Base-by-base conservation (phyloP, 1,140 invertebrate genomes). In the Aplysia californica region DNA sequence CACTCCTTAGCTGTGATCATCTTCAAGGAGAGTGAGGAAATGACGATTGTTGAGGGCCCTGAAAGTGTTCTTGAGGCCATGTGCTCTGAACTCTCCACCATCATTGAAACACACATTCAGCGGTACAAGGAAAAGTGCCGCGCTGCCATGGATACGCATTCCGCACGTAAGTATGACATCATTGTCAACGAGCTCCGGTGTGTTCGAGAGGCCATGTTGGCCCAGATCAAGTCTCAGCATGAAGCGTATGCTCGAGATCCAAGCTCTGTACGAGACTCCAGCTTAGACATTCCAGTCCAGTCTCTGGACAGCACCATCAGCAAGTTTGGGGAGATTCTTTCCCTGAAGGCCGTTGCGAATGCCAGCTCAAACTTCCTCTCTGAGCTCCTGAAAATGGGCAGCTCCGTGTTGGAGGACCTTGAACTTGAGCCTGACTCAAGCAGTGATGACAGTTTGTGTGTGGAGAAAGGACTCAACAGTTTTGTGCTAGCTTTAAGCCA, bases 301-400 rank as follows among this genome's bases (percentile, higher is more conserved):
- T 77, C 77, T 3, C 50, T 81, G 50, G 80, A 81, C 55, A 77
- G 31, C 33, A 79, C 80, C n/a, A 81, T 81, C 69, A 78, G 78
- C 65, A 81, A 79, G 71, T 81, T 81, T 75, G 82, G 80, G 33
- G 83, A 84, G 50, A 85, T 86, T 66, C 58, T 85, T 18, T 73
- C 84, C 10, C 74, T 82, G 38, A 83, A 82, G 67, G 76, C 84
- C 41, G 44, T 84, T 5, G 76, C 84, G 18, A 73, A 73, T 39
- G 85, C 80, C 23, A 78, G 77, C 35, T 69, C 80, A 41, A 50
- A 59, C 50, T 82, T 82, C 78, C 71, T 87, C 18, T 36, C 65
- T 65, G 80, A 85, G 50, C 68, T 85, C 21, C 66, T 79, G 67
- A 80, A 77, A 31, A 78, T 81, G 76, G 80, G 79, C 58, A 77